phyloP scores from a whole-genome alignment of 2,888 invertebrate genomes.

The Notodromas monacha region DNA sequence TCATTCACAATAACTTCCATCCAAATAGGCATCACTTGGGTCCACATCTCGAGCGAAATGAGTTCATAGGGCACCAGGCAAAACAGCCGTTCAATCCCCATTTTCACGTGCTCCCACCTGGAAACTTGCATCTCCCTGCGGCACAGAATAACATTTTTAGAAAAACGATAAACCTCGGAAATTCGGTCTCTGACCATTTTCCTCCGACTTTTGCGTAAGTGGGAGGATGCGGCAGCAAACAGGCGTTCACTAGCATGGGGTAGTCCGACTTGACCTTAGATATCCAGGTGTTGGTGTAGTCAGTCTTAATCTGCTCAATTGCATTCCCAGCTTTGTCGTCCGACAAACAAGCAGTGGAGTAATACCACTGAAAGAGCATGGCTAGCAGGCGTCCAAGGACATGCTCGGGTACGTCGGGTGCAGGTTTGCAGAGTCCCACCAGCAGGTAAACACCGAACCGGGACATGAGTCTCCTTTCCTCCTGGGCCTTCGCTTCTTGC shows the following conservation, averaged over 20 bases:
- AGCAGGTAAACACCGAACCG: slow-evolving; percentile 90
- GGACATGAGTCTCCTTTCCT: slow-evolving; percentile 60
- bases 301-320: slow-evolving; percentile 61
- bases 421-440: slow-evolving; percentile 37
- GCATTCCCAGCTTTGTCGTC: slow-evolving; percentile 42
- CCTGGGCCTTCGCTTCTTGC: slow-evolving; percentile 33
- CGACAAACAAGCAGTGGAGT: slow-evolving; percentile 80
- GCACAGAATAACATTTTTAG: slow-evolving; percentile 1
- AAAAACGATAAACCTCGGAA: slow-evolving; percentile 6
- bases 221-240: slow-evolving; percentile 75
- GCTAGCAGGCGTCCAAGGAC: slow-evolving; percentile 58
- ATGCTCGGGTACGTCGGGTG: slow-evolving; percentile 15
- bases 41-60: slow-evolving; percentile 83
- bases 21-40: slow-evolving; percentile 95
- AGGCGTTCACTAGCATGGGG: slow-evolving; percentile 62
- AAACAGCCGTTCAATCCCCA: slow-evolving; percentile 69
- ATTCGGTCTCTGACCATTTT: slow-evolving; percentile 8
- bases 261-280: slow-evolving; percentile 44
- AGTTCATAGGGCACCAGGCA: slow-evolving; percentile 92
- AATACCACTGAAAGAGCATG: slow-evolving; percentile 97
- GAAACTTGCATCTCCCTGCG: slow-evolving; percentile 13
- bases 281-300: slow-evolving; percentile 75
- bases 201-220: slow-evolving; percentile 42
- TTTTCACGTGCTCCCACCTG: slow-evolving; percentile 55
- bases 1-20: slow-evolving; percentile 84